phyloP scores from a whole-genome alignment of 2,888 invertebrate species.

The Adelognathus sp. region DNA sequence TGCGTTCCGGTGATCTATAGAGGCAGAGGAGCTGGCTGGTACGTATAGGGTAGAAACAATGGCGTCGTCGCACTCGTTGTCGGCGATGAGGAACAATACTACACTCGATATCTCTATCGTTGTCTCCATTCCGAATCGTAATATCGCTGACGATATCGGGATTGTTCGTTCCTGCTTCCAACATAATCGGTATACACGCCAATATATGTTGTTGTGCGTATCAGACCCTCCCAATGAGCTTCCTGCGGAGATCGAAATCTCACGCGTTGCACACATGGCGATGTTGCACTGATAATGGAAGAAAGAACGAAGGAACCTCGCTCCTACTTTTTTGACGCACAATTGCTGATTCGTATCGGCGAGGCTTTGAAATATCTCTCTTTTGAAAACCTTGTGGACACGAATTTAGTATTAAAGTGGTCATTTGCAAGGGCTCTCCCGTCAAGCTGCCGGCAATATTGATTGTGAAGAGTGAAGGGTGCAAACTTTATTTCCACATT shows the following conservation, averaged over 20 bases:
- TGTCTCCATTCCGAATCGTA: conserved; percentile 70
- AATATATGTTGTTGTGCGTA: conserved; percentile 5
- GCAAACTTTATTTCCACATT: no score
- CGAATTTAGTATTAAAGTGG: conserved; percentile 5
- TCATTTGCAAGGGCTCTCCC: not conserved
- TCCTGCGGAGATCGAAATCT: conserved; percentile 14
- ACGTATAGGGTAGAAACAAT: conserved; percentile 50
- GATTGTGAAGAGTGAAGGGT: no score
- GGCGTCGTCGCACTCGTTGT: conserved; percentile 30
- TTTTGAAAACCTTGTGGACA: not conserved
- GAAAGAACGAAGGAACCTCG: not conserved
- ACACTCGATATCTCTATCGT: conserved; percentile 70
- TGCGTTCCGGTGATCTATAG: conserved; percentile 46
- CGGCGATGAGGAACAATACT: conserved; percentile 48
- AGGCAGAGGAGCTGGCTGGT: not conserved
- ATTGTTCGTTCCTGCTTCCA: conserved; percentile 65
- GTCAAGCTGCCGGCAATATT: no score
- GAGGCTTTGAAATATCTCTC: conserved; percentile 1
- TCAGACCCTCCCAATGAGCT: conserved; percentile 27
- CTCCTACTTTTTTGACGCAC: conserved; percentile 3
- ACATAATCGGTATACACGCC: not conserved
- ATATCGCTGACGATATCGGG: conserved; percentile 71
- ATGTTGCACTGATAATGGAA: not conserved
- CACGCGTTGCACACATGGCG: conserved; percentile 8
- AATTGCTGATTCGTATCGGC: conserved; percentile 22